These are phyloP conservation scores for Drosophila prostipennis DNA, from an alignment of 2,888 invertebrate species.

Conservation along the genomic window DNA sequence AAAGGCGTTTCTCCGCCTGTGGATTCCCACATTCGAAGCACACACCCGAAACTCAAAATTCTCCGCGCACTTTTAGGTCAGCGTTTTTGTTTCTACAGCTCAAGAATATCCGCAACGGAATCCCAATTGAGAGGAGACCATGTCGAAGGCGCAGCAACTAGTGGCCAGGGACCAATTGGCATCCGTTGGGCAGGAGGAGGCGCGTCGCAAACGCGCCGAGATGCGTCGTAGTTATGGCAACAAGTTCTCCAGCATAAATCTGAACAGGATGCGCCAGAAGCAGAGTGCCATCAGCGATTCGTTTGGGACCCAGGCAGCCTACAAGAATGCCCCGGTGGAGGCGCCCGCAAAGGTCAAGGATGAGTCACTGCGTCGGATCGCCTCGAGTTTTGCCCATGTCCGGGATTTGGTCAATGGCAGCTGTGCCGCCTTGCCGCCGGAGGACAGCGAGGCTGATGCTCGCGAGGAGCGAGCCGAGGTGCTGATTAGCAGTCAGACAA, in stretches of 20 bases:
- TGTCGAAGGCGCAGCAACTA: background rate
- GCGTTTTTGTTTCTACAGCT: background rate
- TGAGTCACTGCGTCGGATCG: conserved; percentile 52
- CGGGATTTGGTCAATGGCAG: conserved; percentile 47
- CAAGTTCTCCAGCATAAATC: conserved; percentile 53
- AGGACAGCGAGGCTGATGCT: conserved; percentile 60
- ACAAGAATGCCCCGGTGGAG: background rate
- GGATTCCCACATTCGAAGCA: background rate
- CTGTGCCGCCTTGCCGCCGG: conserved; percentile 47
- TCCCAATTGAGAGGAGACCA: background rate
- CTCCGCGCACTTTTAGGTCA: conserved; percentile 4
- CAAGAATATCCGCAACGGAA: background rate
- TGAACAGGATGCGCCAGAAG: conserved; percentile 39
- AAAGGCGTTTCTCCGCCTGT: too few species aligned
- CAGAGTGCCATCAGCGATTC: background rate
- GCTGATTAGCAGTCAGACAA: conserved; percentile 54
- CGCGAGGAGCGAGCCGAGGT: conserved; percentile 59
- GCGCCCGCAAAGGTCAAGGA: background rate
- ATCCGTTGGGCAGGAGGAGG: conserved; percentile 32
- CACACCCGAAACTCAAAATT: conserved; percentile 11
- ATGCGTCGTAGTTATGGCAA: conserved; percentile 62
- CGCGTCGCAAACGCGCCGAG: conserved; percentile 59
- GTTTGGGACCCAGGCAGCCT: too few species aligned
- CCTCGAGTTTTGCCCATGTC: conserved; percentile 65
- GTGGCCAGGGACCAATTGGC: conserved; percentile 15